Conservation (phyloP, 2,888 invertebrate genomes). For the Nasonovia ribisnigri region DNA sequence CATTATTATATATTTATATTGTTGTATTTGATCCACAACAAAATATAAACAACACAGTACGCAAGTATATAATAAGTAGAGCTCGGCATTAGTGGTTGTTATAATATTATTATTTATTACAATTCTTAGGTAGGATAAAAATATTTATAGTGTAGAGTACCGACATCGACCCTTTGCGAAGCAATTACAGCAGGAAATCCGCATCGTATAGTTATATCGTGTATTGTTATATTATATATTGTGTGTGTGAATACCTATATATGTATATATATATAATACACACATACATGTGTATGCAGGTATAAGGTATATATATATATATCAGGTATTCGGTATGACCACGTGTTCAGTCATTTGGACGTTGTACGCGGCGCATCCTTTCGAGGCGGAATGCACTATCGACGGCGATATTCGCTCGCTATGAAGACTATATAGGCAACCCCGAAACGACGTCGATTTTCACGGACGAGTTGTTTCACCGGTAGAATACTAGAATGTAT, state of each 20-base stretch:
- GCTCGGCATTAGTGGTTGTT: too few species aligned
- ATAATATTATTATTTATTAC: neutral
- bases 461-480: neutral
- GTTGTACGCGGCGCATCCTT: neutral
- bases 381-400: neutral
- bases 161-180: neutral
- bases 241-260: too few species aligned
- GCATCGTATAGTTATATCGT: neutral
- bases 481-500: neutral
- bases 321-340: neutral
- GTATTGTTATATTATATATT: neutral
- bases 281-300: neutral
- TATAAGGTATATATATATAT: neutral
- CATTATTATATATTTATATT: neutral
- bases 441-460: constrained; percentile 3
- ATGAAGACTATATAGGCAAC: neutral
- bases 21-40: neutral
- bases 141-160: neutral
- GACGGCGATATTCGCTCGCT: neutral
- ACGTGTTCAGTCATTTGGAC: constrained; percentile 24
- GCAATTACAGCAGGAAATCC: neutral
- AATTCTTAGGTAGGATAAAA: neutral
- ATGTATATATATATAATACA: too few species aligned
- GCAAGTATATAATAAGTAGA: too few species aligned
- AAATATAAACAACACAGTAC: neutral